Evolutionary conservation across 2,888 invertebrate species (phyloP), one percentile per base, ranked within the genome.

Genomic region (Drosophila hamatofila): DNA sequence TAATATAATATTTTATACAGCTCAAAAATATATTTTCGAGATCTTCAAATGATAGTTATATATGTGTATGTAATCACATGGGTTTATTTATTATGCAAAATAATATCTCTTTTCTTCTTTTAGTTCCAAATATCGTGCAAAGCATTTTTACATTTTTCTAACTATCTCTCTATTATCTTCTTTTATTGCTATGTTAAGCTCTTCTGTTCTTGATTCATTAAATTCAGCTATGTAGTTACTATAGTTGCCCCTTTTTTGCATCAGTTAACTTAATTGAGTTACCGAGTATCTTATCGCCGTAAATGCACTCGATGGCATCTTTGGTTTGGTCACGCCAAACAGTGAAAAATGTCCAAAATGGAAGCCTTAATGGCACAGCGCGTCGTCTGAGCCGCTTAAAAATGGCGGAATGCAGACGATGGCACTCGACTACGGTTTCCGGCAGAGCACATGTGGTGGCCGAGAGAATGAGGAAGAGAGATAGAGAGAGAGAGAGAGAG

Each of bases 251-350:
- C 3, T 23, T 52, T 8, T 23, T 44, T 57, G 69, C 64, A 59
- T 60, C 67, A 63, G 71, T 65, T 65, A 71, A 71, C 74, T 78
- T 88, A 85, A 88, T 85, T 85, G 77, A 85, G 84, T 85, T 88
- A 72, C 78, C 62, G 78, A 88, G 83, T 88, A 78, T 75, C 86
- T 83, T 88, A 88, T 88, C 75, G 77, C 67, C 66, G 77, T 70
- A 72, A 84, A 87, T 83, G 81, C 81, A 88, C 86, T 88, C 73
- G 42, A 59, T 60, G 68, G 58, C 25, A 49, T 56, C 55, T 64
- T 25, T 23, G 35, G 35, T 57, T 62, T 51, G 42, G 49, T 44
- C 52, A 60, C 41, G 58, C 44, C 46, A 65, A 64, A 58, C 18
- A 5, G 37, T 23, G 42, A 27, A 55, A 35, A 59, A 55, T 41